Percentiles rank a stretch among this genome's conserved stretches.
Evolutionary conservation across 2,797 vertebrate genomes (phyloP).

Genomic region (Xerus rutilus): DNA sequence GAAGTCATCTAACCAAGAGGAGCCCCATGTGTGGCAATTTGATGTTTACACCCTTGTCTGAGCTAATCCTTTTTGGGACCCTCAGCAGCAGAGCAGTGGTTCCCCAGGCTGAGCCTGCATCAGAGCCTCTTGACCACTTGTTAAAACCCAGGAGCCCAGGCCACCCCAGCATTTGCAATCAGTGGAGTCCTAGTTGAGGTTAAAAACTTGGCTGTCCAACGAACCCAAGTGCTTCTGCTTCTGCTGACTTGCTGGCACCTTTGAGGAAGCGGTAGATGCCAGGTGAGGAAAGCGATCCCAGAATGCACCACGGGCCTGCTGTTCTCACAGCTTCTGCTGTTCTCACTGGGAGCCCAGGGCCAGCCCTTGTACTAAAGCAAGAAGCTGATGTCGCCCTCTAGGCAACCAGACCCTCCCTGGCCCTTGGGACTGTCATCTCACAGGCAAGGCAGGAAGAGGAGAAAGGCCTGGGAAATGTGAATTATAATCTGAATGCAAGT

Average conservation of each 20-base stretch:
- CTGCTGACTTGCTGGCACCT: not conserved
- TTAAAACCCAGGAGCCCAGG: not conserved
- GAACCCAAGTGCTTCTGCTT: no score
- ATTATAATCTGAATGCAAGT: not conserved
- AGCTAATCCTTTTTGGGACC: not conserved
- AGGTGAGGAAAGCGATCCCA: not conserved
- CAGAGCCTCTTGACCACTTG: not conserved
- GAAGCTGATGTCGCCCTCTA: not conserved
- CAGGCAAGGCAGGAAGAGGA: not conserved
- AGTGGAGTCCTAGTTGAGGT: rapidly evolving
- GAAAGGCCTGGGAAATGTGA: not conserved
- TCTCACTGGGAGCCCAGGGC: not conserved
- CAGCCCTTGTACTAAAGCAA: rapidly evolving
- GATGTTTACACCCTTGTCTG: no score
- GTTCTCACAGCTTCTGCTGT: no score
- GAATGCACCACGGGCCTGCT: no score
- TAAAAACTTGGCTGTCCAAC: not conserved
- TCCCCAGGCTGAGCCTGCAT: not conserved
- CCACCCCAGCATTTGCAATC: not conserved
- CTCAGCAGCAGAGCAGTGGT: not conserved
- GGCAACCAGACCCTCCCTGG: not conserved
- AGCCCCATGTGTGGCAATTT: not conserved
- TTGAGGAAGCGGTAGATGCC: not conserved
- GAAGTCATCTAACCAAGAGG: not conserved
- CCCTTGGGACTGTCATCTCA: not conserved